A percentile compares a stretch with the other conserved stretches of the same genome.
Conservation (phyloP, 1,140 invertebrate genomes). For the Frieseomelitta varia region DNA sequence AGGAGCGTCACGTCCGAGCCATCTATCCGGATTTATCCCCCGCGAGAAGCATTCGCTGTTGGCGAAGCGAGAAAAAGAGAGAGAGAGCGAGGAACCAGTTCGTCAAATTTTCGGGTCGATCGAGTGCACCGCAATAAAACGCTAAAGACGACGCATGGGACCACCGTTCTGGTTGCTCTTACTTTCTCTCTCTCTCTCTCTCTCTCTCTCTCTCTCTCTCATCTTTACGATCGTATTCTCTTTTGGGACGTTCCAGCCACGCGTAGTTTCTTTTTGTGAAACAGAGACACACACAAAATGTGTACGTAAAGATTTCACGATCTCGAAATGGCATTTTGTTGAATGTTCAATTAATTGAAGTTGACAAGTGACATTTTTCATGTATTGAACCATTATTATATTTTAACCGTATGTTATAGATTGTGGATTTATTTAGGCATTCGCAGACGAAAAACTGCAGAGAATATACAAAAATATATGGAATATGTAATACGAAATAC, state of each 20-base stretch:
- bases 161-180: slow-evolving; percentile 40
- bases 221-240: slow-evolving; percentile 14
- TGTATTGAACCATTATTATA: no score
- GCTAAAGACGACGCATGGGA: slow-evolving; percentile 48
- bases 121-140: slow-evolving; percentile 66
- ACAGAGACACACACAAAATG: not conserved
- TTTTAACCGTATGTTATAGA: no score
- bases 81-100: slow-evolving; percentile 62
- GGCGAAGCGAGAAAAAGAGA: slow-evolving; percentile 48
- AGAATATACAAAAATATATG: no score
- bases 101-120: slow-evolving; percentile 67
- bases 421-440: no score
- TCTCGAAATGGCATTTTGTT: no score
- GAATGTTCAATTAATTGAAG: no score
- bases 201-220: not conserved
- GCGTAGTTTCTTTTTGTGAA: not conserved
- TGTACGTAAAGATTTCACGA: not conserved
- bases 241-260: not conserved
- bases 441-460: no score
- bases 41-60: slow-evolving; percentile 45
- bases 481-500: no score
- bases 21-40: slow-evolving; percentile 43
- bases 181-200: not conserved
- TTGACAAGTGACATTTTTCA: no score
- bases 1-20: slow-evolving; percentile 23